Base-by-base conservation (phyloP, 2,113 vertebrate genomes). In the Canis aureus region DNA sequence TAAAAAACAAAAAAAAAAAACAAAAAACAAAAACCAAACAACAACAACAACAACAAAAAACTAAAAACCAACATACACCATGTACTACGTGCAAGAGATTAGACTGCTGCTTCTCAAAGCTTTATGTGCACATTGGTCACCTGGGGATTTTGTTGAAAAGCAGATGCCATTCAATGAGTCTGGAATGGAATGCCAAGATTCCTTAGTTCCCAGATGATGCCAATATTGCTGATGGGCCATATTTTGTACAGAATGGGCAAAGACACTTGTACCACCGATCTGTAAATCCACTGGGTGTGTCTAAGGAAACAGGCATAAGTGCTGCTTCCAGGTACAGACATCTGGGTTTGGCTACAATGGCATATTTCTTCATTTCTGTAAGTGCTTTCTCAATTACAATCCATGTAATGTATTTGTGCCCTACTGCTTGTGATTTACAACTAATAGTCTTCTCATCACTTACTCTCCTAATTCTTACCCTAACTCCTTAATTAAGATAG, bases 401-500 rank as follows among this genome's bases (percentile, higher is more conserved):
- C 25, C 22, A 0, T 93, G 79, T 67, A 57, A 88, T 71, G 43
- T 53, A 69, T 92, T 91, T 83, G 81, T 62, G 29, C 35, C 43
- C 29, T 82, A 78, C 66, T 15, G 25, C 76, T 91, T 88, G 71
- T 92, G 88, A 94, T 94, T 96, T 97, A 92, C 43, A 96, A 86
- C 49, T 79, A 91, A 51, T 19, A 96, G 57, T 66, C 74, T 57
- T 95, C 97, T 97, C 88, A 96, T 96, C 64, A 94, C 53, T 97
- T 93, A 93, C 94, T 88, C 51, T 91, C 76, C 91, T 97, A 96
- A 97, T 97, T 97, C 95, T 96, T 95, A 95, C 59, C 64, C 74
- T 55, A 94, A 94, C 69, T 94, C 83, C 71, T 96, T 96, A 97
- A 96, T 97, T 97, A 97, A 97, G 94, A 97, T 62, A 93, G 78